Evolutionary conservation across 2,113 vertebrate genomes (phyloP), one percentile per base, ranked within the genome.

Genomic region (Catagonus wagneri): DNA sequence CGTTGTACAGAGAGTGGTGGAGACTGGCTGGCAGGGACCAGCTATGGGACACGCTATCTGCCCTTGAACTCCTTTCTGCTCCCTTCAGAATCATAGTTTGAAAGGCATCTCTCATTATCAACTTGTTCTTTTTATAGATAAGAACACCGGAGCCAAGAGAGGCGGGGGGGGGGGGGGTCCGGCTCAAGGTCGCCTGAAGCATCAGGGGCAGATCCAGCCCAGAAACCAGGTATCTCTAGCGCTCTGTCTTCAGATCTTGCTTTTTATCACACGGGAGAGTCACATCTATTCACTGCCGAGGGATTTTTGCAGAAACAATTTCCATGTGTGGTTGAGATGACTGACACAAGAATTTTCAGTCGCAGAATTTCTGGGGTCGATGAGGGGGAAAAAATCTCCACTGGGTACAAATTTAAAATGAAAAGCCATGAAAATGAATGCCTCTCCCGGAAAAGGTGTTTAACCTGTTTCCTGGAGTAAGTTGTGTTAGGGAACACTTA

Each of bases 351-450:
- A 68, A 87, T 91, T 75, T 84, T 84, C 90, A 80, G 71, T 50
- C 44, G 75, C 72, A 60, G 90, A 60, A 85, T 80, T 95, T 91
- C 76, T 65, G 17, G 58, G 68, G 78, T 78, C 65, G 76, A 65
- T 5, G 86, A 78, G 32, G 69, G 60, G 2, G 3, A 25, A 39
- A 22, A 44, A 44, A 19, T 90, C 69, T 60, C 44, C 89, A 74
- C 6, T 25, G 86, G 90, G 92, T 92, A 65, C 54, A 52, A 34
- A 65, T 84, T 90, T 90, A n/a, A 87, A 84, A 84, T 80, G 81
- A 79, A 88, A 94, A 96, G 85, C 92, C 75, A 89, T 75, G 92
- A 75, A 94, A 88, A 71, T 23, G 25, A 32, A 32, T 34, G 66
- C 76, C 25, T 84, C 3, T 69, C 90, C 4, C 16, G 84, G 68